These are phyloP conservation scores for Chloroceryle inda DNA, from an alignment of 2,797 vertebrate species.

Conservation along the genomic window DNA sequence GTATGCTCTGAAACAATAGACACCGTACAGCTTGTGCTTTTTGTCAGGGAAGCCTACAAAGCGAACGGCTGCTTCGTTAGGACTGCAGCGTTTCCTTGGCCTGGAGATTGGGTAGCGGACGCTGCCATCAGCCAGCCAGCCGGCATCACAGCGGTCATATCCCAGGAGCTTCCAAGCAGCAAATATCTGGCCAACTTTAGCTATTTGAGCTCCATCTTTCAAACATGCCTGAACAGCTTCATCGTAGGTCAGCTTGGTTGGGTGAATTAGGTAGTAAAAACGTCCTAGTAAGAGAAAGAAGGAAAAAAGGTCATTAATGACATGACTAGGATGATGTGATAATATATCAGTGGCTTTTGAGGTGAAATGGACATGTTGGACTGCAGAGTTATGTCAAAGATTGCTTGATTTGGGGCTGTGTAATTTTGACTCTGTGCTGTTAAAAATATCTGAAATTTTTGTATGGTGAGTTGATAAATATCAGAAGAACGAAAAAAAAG, in stretches of 20 bases:
- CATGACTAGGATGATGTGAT: accelerated
- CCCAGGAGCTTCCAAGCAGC: slow-evolving; percentile 93
- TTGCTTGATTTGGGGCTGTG: neutral
- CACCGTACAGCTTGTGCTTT: slow-evolving; percentile 91
- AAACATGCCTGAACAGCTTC: slow-evolving; percentile 91
- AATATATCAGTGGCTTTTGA: accelerated
- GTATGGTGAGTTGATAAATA: neutral
- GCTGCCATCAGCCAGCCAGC: slow-evolving; percentile 96
- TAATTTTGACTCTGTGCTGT: accelerated
- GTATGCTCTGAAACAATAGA: slow-evolving; percentile 91
- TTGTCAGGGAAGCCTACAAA: slow-evolving; percentile 92
- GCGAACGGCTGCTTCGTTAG: slow-evolving; percentile 91
- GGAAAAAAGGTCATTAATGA: accelerated
- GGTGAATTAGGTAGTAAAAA: slow-evolving; percentile 93
- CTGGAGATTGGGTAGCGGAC: slow-evolving; percentile 95
- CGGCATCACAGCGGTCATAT: slow-evolving; percentile 94
- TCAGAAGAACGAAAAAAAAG: accelerated
- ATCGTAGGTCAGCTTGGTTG: slow-evolving; percentile 87
- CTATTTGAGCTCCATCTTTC: slow-evolving; percentile 89
- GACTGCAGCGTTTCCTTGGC: slow-evolving; percentile 94
- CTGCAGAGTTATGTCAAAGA: neutral
- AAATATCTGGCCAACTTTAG: slow-evolving; percentile 94
- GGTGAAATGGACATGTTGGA: neutral
- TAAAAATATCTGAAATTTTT: neutral
- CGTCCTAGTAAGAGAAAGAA: slow-evolving; percentile 79